Evolutionary conservation across 2,113 vertebrate species (phyloP).

Genomic region (Gallinago media): DNA sequence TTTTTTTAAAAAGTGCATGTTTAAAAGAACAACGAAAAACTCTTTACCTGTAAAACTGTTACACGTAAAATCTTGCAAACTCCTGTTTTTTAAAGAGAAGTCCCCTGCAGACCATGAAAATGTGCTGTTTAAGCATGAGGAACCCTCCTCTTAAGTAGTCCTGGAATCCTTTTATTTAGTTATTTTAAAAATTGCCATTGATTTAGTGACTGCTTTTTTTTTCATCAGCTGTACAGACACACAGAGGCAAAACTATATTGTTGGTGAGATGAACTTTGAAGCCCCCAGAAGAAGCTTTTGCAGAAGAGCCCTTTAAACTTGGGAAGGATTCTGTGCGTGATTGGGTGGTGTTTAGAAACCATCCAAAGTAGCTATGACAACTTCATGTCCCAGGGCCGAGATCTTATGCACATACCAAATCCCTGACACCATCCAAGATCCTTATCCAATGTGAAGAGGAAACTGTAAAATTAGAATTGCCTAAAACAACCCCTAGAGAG

Average conservation of each 20-base stretch:
- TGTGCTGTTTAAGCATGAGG: background rate
- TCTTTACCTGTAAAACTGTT: background rate
- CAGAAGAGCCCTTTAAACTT: conserved; percentile 1
- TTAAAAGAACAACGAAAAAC: background rate
- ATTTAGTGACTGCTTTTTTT: background rate
- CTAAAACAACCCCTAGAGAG: conserved; percentile 21
- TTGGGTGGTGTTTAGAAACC: conserved; percentile 55
- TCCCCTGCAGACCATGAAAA: background rate
- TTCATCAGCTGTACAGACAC: background rate
- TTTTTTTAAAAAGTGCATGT: rapidly evolving
- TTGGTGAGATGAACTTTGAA: background rate
- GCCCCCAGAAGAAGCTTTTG: background rate
- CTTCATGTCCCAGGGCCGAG: background rate
- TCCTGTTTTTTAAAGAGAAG: background rate
- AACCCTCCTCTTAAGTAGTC: background rate
- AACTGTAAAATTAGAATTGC: conserved; percentile 31
- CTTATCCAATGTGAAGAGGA: conserved; percentile 58
- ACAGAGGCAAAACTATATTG: background rate
- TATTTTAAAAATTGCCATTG: background rate
- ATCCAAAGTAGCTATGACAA: conserved; percentile 60
- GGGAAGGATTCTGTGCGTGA: background rate
- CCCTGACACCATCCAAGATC: conserved; percentile 49
- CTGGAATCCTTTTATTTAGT: background rate
- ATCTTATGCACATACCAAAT: conserved; percentile 26
- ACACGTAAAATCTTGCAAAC: background rate